Evolutionary conservation across 2,888 invertebrate species (phyloP), one percentile per base, ranked within the genome.

Genomic region (Hecatera dysodea): DNA sequence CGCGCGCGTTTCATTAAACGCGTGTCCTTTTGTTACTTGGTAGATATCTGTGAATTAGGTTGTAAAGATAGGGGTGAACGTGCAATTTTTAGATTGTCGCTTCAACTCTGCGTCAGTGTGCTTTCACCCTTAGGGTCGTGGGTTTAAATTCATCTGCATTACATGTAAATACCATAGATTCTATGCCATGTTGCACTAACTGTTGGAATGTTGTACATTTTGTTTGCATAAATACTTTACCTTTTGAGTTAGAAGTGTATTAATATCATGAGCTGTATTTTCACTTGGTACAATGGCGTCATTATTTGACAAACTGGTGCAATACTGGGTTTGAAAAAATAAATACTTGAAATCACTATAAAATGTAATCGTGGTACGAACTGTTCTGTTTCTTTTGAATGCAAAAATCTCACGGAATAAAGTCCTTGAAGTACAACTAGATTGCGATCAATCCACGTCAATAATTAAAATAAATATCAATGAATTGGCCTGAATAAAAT

Each of bases 91-190:
- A 15, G 36, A 15, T 5, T 3, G 15, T 39, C 39, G 39, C 39
- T 39, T 39, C 15, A 2, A 39, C 15, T 39, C 39, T 39, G 29
- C n/a, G 5, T 4, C 53, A 29, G 52, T 29, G 11, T 53, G 11
- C 11, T 11, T 53, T 29, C 15, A 36, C 22, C 48, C 48, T 17
- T 24, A 36, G 44, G 66, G 56, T 63, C 65, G 36, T 75, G 50
- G 64, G 64, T 56, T 39, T 44, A 68, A 36, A 56, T 42, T 72
- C 72, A 73, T 80, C 42, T 48, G 52, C 71, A 60, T 70, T 64
- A 63, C 61, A 53, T 83, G 85, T 83, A 78, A 75, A 85, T 85
- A 85, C 57, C 74, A 77, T 82, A 70, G 68, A 56, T 67, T 70
- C 24, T 67, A 72, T 67, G 52, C 56, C 42, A 65, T 72, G 55